These are phyloP conservation scores for Sympetrum striolatum DNA, from an alignment of 2,888 invertebrate species.

Conservation along the genomic window DNA sequence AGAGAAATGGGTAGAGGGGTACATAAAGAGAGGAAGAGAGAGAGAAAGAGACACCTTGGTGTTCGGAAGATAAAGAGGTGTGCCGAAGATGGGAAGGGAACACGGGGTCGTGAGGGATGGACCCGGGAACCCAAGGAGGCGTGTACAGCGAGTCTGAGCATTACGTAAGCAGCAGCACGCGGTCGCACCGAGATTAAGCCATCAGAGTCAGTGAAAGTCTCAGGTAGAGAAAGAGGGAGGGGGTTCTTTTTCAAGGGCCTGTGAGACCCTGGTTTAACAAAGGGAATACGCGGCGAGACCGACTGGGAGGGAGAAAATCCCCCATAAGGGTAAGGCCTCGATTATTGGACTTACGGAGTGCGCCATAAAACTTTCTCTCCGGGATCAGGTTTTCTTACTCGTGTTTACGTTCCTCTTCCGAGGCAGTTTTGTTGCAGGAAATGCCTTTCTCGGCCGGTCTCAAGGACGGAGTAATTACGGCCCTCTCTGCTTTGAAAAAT, in stretches of 20 bases:
- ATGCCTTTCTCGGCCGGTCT: background rate
- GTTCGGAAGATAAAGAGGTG: background rate
- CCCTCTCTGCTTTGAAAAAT: background rate
- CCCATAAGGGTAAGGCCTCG: constrained; percentile 19
- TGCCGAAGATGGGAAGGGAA: background rate
- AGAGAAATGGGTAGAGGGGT: background rate
- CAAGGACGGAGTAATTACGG: no score
- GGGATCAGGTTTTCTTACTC: background rate
- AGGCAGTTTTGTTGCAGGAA: background rate
- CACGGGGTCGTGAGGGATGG: background rate
- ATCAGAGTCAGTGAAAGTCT: constrained; percentile 29
- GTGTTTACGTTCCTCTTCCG: constrained; percentile 12
- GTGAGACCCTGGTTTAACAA: constrained; percentile 2
- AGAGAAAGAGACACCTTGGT: background rate
- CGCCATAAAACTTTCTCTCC: constrained; percentile 33
- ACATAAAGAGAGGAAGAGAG: background rate
- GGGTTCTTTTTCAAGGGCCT: no score
- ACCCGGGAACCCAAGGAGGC: background rate
- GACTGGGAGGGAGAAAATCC: background rate
- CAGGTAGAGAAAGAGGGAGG: background rate
- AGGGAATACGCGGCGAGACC: background rate
- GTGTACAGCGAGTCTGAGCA: background rate
- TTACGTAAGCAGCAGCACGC: background rate
- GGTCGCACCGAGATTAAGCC: constrained; percentile 9
- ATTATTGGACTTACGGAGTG: constrained; percentile 37